Percentiles rank a stretch among this genome's conserved stretches.
Evolutionary conservation across 2,113 vertebrate species (phyloP).

Genomic region (Dipodomys merriami): DNA sequence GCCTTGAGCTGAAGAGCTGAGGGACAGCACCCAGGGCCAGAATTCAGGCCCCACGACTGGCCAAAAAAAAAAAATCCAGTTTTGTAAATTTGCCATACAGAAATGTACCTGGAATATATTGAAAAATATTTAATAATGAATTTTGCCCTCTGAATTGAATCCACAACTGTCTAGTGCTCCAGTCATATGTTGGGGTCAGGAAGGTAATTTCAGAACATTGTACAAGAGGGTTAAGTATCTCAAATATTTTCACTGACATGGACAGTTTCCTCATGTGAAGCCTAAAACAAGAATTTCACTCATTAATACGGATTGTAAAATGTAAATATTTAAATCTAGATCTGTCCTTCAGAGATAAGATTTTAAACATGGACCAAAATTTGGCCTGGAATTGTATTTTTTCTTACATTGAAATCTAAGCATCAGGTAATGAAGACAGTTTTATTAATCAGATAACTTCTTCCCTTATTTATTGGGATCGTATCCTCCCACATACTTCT

Average conservation of each 20-base stretch:
- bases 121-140: not conserved
- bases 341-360: not conserved
- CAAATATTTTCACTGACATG: not conserved
- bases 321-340: conserved; percentile 15
- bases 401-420: not conserved
- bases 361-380: conserved; percentile 1
- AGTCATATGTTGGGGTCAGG: not conserved
- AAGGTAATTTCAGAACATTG: not conserved
- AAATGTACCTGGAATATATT: not conserved
- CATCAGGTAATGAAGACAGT: not conserved
- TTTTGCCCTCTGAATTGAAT: not conserved
- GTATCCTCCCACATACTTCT: not conserved
- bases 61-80: too few species aligned
- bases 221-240: not conserved
- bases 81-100: not conserved
- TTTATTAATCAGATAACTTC: not conserved
- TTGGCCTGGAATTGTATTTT: not conserved
- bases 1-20: too few species aligned
- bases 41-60: too few species aligned
- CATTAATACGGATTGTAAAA: not conserved
- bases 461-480: not conserved
- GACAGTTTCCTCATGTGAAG: not conserved
- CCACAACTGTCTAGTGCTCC: not conserved
- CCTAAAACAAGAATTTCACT: not conserved
- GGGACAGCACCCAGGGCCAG: too few species aligned